Conservation (phyloP, 2,797 vertebrate genomes). For the Picus viridis region DNA sequence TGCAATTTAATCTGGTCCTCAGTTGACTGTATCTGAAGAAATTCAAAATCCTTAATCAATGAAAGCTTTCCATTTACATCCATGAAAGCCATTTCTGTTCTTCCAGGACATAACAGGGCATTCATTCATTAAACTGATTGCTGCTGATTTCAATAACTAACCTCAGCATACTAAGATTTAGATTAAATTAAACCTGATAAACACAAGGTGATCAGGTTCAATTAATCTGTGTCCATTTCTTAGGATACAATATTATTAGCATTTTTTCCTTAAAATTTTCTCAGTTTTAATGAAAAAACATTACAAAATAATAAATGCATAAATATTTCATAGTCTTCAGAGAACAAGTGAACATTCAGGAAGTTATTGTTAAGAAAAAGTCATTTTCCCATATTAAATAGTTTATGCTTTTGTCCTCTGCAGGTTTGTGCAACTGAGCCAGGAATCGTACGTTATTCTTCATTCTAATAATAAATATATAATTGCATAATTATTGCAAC, state of each 20-base stretch:
- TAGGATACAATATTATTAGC: not conserved
- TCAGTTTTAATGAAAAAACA: not conserved
- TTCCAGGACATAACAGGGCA: not conserved
- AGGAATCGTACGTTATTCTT: not conserved
- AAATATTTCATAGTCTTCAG: not conserved
- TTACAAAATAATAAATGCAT: not conserved
- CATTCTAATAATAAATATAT: not conserved
- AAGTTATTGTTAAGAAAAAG: not conserved
- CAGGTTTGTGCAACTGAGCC: not conserved
- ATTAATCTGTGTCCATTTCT: not conserved
- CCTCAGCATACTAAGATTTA: not conserved
- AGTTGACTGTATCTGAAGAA: not conserved
- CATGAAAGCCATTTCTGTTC: not conserved
- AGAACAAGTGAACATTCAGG: not conserved
- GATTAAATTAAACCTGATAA: not conserved
- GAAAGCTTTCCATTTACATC: not conserved
- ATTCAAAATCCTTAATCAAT: not conserved
- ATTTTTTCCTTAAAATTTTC: not conserved
- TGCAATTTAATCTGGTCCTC: not conserved
- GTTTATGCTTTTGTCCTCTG: not conserved
- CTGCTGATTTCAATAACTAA: not conserved
- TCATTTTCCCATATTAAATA: not conserved
- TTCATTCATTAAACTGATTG: not conserved
- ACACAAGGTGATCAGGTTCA: rapidly evolving
- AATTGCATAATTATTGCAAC: not conserved